phyloP scores from a whole-genome alignment of 1,140 invertebrate species.

The Drosophila trapezifrons region DNA sequence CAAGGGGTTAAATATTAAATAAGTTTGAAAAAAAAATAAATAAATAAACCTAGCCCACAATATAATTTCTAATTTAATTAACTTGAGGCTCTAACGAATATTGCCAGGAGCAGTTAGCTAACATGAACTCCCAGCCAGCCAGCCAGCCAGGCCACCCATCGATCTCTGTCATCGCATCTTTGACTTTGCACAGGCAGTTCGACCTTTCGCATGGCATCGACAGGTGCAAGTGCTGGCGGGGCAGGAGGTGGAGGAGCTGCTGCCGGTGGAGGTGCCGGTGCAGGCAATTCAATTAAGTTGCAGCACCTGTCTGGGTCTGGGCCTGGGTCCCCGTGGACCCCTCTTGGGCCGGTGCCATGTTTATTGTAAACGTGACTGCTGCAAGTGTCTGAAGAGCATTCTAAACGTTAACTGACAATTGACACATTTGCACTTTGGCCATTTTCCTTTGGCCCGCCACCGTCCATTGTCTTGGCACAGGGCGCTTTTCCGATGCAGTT shows the following conservation, averaged over 20 bases:
- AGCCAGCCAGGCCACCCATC: conserved; percentile 32
- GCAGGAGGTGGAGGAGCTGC: background rate
- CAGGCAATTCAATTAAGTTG: conserved; percentile 78
- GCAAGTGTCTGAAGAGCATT: conserved; percentile 62
- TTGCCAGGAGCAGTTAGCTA: background rate
- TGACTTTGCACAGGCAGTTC: conserved; percentile 36
- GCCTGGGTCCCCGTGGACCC: background rate
- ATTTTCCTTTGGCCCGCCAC: conserved; percentile 45
- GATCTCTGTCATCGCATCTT: conserved; percentile 64
- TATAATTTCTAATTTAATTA: no score
- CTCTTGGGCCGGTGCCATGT: conserved; percentile 47
- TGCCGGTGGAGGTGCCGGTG: conserved; percentile 10
- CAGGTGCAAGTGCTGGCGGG: conserved; percentile 27
- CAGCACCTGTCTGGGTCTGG: conserved; percentile 43
- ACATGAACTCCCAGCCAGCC: conserved; percentile 16
- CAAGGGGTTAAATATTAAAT: no score
- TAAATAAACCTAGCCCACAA: no score
- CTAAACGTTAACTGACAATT: conserved; percentile 74
- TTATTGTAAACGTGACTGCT: conserved; percentile 71
- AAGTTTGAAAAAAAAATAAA: no score
- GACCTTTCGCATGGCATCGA: conserved; percentile 49
- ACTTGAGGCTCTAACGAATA: conserved; percentile 8
- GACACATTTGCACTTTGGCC: conserved; percentile 78
- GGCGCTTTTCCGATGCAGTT: conserved; percentile 25
- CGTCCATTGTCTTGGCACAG: conserved; percentile 44